A percentile compares a stretch with the other conserved stretches of the same genome.
Conservation (phyloP, 2,113 vertebrate genomes). For the Petrocephalus zakoni region DNA sequence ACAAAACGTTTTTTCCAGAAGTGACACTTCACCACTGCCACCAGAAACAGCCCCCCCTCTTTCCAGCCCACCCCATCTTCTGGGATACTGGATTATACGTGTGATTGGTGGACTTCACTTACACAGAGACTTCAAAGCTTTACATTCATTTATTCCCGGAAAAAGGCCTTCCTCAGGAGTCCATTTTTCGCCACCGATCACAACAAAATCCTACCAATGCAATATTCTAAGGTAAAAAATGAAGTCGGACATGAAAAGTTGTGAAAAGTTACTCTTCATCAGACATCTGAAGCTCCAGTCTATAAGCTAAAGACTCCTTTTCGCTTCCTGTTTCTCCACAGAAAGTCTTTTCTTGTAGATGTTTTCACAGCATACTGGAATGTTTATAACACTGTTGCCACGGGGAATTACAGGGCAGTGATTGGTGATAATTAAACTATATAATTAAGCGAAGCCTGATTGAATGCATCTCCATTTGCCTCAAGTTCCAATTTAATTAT, state of each 20-base stretch:
- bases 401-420: constrained; percentile 44
- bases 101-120: neutral
- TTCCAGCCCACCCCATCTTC: neutral
- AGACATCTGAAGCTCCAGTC: neutral
- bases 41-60: neutral
- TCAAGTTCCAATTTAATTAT: constrained; percentile 25
- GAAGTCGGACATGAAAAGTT: neutral
- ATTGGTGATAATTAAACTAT: constrained; percentile 47
- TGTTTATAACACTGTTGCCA: constrained; percentile 38
- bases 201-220: neutral
- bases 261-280: neutral
- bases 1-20: neutral
- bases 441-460: constrained; percentile 49
- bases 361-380: constrained; percentile 31
- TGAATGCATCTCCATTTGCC: constrained; percentile 44
- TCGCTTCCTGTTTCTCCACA: neutral
- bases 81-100: neutral
- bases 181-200: neutral
- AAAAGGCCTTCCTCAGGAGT: neutral
- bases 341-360: constrained; percentile 26
- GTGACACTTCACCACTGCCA: neutral
- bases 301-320: neutral
- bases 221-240: neutral
- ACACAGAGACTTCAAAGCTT: neutral
- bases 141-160: neutral